Evolutionary conservation across 2,113 vertebrate species (phyloP).

Genomic region (Dendrocopos noguchii): DNA sequence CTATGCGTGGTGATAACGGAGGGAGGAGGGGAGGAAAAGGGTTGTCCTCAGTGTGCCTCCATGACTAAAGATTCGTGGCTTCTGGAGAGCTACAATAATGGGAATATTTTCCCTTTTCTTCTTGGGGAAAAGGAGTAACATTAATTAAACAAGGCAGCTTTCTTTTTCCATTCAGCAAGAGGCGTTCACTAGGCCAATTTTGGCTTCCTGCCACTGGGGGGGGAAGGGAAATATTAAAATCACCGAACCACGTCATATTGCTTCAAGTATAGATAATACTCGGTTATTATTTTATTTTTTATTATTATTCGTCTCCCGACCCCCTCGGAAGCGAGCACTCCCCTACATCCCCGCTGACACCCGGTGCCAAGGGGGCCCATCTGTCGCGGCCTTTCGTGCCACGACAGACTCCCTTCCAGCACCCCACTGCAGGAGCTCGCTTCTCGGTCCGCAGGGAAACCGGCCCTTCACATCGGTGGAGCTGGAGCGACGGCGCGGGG

Average conservation of each 20-base stretch:
- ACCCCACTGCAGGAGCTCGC: neutral
- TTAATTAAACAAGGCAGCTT: slow-evolving; percentile 13
- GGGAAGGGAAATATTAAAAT: neutral
- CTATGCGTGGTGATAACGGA: neutral
- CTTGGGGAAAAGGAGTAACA: neutral
- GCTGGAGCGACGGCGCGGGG: neutral
- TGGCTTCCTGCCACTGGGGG: neutral
- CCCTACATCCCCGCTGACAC: slow-evolving; percentile 31
- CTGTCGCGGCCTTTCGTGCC: neutral
- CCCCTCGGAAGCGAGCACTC: neutral
- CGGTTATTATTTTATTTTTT: neutral
- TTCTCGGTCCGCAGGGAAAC: neutral
- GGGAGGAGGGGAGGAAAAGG: neutral
- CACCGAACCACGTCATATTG: neutral
- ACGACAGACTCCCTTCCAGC: neutral
- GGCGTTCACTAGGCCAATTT: neutral
- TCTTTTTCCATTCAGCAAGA: neutral
- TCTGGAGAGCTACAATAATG: neutral
- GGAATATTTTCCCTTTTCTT: neutral
- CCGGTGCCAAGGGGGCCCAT: slow-evolving; percentile 1
- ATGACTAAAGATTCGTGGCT: neutral
- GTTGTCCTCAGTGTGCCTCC: neutral
- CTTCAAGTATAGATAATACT: slow-evolving; percentile 6
- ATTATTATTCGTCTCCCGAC: neutral
- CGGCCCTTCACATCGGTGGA: neutral